These are phyloP conservation scores for Tretioscincus oriximinensis DNA, from an alignment of 2,113 vertebrate genomes.

Conservation along the genomic window DNA sequence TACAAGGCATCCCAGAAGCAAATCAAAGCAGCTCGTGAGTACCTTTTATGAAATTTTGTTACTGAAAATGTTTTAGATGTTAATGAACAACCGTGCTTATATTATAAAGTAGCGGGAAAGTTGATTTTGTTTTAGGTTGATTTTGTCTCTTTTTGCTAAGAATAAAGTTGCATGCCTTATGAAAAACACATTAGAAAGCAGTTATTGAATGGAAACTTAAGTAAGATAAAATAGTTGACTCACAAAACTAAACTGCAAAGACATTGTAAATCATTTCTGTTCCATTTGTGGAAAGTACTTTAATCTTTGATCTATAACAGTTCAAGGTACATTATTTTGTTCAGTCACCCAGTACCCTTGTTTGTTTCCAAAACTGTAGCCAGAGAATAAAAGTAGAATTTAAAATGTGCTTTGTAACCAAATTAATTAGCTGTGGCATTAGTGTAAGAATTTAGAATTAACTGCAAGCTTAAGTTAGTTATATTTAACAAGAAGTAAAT, in stretches of 20 bases:
- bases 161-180: neutral
- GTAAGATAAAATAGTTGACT: neutral
- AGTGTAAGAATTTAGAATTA: too few species aligned
- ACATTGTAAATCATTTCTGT: neutral
- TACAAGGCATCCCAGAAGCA: conserved; percentile 97
- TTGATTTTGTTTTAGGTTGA: neutral
- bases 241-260: neutral
- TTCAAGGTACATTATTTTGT: neutral
- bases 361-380: neutral
- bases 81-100: neutral
- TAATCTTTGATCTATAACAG: neutral
- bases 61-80: neutral
- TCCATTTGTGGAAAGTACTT: neutral
- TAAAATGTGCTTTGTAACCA: too few species aligned
- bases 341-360: neutral
- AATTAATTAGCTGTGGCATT: neutral
- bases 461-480: neutral
- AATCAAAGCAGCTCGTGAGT: conserved; percentile 99
- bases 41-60: conserved; percentile 4
- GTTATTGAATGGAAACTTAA: too few species aligned
- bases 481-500: neutral
- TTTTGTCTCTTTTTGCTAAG: neutral
- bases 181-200: neutral
- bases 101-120: neutral
- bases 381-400: neutral